These are phyloP conservation scores for Enteromius argenteus DNA, from an alignment of 2,797 vertebrate genomes.

Conservation along the genomic window DNA sequence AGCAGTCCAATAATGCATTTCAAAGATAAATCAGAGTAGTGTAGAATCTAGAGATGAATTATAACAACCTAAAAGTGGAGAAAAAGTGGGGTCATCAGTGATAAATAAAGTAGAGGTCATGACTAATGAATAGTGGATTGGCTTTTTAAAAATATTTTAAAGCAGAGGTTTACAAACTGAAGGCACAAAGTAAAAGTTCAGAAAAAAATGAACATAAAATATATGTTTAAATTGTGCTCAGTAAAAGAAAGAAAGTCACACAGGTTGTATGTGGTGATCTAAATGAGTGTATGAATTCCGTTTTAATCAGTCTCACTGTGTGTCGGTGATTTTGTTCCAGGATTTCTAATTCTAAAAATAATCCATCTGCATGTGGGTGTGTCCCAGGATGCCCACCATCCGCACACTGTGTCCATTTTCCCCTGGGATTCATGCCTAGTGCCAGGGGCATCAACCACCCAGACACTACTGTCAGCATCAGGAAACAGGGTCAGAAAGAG, in stretches of 20 bases:
- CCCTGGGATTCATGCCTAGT: slow-evolving; percentile 41
- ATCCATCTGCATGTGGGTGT: slow-evolving; percentile 35
- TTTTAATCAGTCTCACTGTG: background rate
- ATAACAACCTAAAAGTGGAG: background rate
- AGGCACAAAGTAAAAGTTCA: background rate
- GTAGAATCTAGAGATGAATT: background rate
- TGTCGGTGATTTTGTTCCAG: background rate
- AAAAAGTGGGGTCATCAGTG: background rate
- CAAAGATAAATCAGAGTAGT: background rate
- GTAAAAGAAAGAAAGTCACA: background rate
- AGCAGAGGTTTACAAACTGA: background rate
- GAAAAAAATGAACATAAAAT: background rate
- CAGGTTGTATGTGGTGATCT: background rate
- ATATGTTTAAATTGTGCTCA: background rate
- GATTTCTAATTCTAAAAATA: slow-evolving; percentile 49
- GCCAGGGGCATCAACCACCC: slow-evolving; percentile 48
- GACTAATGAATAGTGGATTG: background rate
- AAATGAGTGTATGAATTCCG: background rate
- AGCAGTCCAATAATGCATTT: background rate
- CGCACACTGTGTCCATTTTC: slow-evolving; percentile 28
- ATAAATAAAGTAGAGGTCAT: background rate
- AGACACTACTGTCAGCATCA: slow-evolving; percentile 35
- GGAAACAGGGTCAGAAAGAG: slow-evolving; percentile 27
- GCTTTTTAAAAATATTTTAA: background rate
- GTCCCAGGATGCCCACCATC: slow-evolving; percentile 47